phyloP scores from a whole-genome alignment of 2,888 invertebrate genomes.

The Parnassius mnemosyne region DNA sequence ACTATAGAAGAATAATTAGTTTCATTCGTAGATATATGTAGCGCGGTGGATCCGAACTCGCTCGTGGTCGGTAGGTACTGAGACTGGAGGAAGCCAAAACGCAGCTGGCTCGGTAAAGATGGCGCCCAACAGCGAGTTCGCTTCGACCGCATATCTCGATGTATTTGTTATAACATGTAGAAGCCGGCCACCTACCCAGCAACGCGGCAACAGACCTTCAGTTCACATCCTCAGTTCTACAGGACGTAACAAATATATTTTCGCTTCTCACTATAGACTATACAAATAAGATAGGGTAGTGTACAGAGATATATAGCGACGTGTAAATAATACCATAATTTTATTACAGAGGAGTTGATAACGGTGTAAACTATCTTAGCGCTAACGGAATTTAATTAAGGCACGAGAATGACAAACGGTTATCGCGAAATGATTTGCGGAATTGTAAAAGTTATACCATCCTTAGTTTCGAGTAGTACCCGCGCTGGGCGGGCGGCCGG shows the following conservation, averaged over 20 bases:
- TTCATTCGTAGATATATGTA: constrained; percentile 79
- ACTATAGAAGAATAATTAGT: constrained; percentile 80
- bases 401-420: constrained; percentile 63
- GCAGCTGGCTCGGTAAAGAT: neutral
- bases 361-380: constrained; percentile 72
- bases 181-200: constrained; percentile 64
- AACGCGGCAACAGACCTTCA: constrained; percentile 60
- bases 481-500: constrained; percentile 67
- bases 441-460: constrained; percentile 69
- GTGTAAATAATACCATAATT: constrained; percentile 76
- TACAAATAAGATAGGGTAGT: constrained; percentile 68
- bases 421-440: constrained; percentile 70
- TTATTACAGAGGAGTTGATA: constrained; percentile 71
- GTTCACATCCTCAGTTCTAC: constrained; percentile 73
- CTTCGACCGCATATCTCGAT: constrained; percentile 60
- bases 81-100: neutral
- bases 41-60: constrained; percentile 48
- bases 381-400: constrained; percentile 72
- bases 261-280: constrained; percentile 69
- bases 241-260: constrained; percentile 46
- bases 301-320: constrained; percentile 74
- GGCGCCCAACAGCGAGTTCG: constrained; percentile 41
- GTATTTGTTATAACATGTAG: constrained; percentile 80
- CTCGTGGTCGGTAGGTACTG: neutral
- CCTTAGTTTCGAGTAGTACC: constrained; percentile 61